These are phyloP conservation scores for Lasioglossum malachurum DNA, from an alignment of 2,888 invertebrate genomes.

Conservation along the genomic window DNA sequence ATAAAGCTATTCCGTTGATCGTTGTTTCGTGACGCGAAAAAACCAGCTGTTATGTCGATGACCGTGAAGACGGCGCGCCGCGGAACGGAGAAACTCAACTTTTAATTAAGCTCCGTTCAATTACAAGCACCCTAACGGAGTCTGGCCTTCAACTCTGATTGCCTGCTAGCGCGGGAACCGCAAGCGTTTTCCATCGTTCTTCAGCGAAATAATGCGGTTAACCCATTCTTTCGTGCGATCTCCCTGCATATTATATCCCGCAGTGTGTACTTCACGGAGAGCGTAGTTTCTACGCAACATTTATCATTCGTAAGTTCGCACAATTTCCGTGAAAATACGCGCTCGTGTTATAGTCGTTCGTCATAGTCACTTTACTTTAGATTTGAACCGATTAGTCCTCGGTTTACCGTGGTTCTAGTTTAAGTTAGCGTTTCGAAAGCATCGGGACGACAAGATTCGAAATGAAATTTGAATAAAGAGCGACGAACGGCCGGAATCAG, in stretches of 20 bases:
- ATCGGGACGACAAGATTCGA: not conserved
- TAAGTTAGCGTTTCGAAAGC: no score
- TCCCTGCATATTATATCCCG: not conserved
- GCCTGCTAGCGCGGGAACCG: conserved; percentile 39
- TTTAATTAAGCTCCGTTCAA: conserved; percentile 80
- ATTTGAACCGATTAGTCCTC: conserved; percentile 24
- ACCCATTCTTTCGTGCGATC: conserved; percentile 38
- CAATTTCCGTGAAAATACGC: conserved; percentile 8
- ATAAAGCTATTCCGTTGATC: conserved; percentile 66
- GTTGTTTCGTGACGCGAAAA: conserved; percentile 65
- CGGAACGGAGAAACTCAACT: conserved; percentile 71
- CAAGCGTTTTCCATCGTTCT: conserved; percentile 53
- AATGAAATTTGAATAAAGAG: not conserved
- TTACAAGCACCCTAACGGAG: conserved; percentile 65
- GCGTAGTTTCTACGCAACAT: conserved; percentile 12
- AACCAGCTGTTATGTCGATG: conserved; percentile 55
- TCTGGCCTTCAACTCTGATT: conserved; percentile 38
- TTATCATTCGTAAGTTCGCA: conserved; percentile 10
- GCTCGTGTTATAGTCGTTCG: not conserved
- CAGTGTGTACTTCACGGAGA: not conserved
- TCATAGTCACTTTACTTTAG: conserved; percentile 10
- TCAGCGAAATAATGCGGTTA: conserved; percentile 69
- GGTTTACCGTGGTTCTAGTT: no score
- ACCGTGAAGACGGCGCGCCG: conserved; percentile 35
- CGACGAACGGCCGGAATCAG: not conserved